Evolutionary conservation across 2,888 invertebrate species (phyloP), one percentile per base, ranked within the genome.

Genomic region (Yponomeuta cagnagella): DNA sequence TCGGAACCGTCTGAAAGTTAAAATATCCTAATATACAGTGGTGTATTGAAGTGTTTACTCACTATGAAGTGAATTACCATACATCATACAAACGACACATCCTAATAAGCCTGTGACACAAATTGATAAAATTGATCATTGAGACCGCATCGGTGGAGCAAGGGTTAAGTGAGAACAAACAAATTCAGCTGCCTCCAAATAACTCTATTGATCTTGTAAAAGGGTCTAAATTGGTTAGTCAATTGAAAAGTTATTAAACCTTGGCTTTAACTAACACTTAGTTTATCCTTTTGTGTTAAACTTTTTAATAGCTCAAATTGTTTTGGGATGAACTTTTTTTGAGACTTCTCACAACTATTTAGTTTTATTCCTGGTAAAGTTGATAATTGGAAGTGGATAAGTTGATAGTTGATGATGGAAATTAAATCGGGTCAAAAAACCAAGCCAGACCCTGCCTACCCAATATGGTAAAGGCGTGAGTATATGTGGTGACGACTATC

Each of bases 121-220:
- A 86, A 87, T 86, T 84, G 83, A 87, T 87, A 77, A 76, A 81
- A 79, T 80, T 80, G 84, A 77, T 79, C 75, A 77, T 74, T 74
- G 70, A 74, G 70, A 76, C 77, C 79, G 75, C 73, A 75, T 48
- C 48, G 48, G n/a, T 30, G 79, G 88, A 80, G 78, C 82, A 89
- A 86, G 88, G 89, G 91, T 89, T 90, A 89, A 90, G 79, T 85
- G 78, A 82, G 80, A 83, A 83, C 83, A 88, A 89, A 89, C 88
- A 88, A 86, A 86, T 90, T 84, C 78, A 89, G 88, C 84, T 79
- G 74, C 43, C 48, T 58, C 37, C 58, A 33, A 48, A 68, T 37
- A 67, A 48, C 23, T 63, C 63, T 68, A 63, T 71, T 70, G 33
- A 48, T 63, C 37, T 30, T n/a, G 31, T 48, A 12, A 63, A 48